Conservation (phyloP, 2,113 vertebrate species). For the Choloepus hoffmanni region DNA sequence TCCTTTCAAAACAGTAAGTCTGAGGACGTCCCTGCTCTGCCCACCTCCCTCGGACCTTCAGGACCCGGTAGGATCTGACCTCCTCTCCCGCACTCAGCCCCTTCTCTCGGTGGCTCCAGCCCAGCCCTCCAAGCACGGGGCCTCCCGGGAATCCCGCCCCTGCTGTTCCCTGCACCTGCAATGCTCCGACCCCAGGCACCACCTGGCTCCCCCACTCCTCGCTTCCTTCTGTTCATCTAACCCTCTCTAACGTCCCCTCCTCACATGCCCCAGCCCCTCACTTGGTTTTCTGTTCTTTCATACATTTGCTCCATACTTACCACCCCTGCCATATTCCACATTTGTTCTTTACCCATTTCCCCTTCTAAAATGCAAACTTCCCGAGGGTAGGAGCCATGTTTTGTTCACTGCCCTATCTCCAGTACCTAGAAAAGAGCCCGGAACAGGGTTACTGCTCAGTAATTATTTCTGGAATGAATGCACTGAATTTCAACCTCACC, state of each 20-base stretch:
- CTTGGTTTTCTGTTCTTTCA: too few species aligned
- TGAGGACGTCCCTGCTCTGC: neutral
- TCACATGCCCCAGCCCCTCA: neutral
- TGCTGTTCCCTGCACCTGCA: neutral
- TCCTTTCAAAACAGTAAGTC: too few species aligned
- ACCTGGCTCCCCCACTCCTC: neutral
- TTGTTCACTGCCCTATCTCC: neutral
- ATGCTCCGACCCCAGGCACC: neutral
- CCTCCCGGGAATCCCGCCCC: neutral
- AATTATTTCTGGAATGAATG: neutral
- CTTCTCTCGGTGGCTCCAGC: fast-evolving
- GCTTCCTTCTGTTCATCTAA: neutral
- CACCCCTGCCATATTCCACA: too few species aligned
- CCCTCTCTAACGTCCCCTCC: neutral
- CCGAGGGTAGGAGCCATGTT: neutral
- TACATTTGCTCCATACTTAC: neutral
- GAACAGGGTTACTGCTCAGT: neutral
- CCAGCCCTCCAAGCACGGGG: neutral
- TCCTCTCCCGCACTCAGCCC: neutral
- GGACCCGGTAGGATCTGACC: neutral
- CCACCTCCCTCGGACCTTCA: neutral
- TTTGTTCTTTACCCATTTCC: neutral
- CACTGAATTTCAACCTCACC: neutral
- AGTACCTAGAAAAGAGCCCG: neutral
- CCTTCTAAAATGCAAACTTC: neutral